phyloP scores from a whole-genome alignment of 2,888 invertebrate species.

The Iselma pallidipennis region DNA sequence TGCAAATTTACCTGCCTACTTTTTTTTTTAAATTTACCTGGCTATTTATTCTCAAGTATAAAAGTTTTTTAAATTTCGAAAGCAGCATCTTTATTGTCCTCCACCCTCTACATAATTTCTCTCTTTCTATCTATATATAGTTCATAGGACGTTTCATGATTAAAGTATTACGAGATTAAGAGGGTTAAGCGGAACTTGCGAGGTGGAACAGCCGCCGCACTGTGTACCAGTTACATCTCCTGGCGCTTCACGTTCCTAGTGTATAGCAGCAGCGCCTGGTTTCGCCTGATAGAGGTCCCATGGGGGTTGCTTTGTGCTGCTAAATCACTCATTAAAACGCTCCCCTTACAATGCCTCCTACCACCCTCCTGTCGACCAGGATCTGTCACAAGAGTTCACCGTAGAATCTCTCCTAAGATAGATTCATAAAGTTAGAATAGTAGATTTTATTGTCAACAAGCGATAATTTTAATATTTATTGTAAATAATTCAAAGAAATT shows the following conservation, averaged over 20 bases:
- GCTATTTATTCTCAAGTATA: too few species aligned
- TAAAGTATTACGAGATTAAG: conserved; percentile 11
- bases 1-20: not conserved
- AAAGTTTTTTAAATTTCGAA: not conserved
- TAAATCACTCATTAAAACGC: conserved; percentile 55
- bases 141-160: conserved; percentile 1
- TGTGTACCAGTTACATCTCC: conserved; percentile 13
- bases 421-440: too few species aligned
- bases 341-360: conserved; percentile 1
- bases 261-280: conserved; percentile 48
- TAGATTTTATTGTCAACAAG: too few species aligned
- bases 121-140: not conserved
- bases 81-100: not conserved
- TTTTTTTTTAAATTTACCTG: not conserved
- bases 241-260: conserved; percentile 30
- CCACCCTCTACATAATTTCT: not conserved
- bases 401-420: too few species aligned
- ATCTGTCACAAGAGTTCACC: conserved; percentile 10
- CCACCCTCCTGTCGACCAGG: conserved; percentile 15
- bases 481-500: too few species aligned
- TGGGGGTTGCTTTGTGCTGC: conserved; percentile 53
- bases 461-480: too few species aligned
- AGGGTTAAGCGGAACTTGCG: conserved; percentile 42
- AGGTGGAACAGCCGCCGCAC: conserved; percentile 42
- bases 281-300: conserved; percentile 53